A percentile compares a stretch with the other conserved stretches of the same genome.
Evolutionary conservation across 2,888 invertebrate species (phyloP).

Genomic region (Plagodis pulveraria): DNA sequence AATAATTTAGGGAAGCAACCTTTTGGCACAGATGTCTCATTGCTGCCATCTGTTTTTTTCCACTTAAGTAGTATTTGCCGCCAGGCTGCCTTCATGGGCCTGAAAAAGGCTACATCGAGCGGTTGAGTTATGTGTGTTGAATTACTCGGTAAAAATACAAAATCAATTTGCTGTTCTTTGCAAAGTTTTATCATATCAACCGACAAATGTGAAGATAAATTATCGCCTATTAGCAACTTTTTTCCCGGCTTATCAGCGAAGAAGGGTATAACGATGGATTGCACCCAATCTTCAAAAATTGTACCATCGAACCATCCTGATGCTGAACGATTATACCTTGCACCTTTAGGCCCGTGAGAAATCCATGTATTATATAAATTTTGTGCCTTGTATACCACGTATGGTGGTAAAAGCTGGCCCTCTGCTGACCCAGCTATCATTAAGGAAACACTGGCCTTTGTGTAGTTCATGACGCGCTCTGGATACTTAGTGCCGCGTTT

Average conservation of each 20-base stretch:
- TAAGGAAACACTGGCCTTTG: slow-evolving; percentile 39
- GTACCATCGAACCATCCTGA: too few species aligned
- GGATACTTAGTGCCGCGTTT: slow-evolving; percentile 28
- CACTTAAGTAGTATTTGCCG: not conserved
- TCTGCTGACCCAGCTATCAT: slow-evolving; percentile 56
- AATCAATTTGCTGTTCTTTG: slow-evolving; percentile 17
- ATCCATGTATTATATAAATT: slow-evolving; percentile 54
- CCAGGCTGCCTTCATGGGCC: slow-evolving; percentile 1
- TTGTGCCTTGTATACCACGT: slow-evolving; percentile 52
- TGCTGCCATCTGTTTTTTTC: slow-evolving; percentile 1
- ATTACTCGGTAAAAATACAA: slow-evolving; percentile 26
- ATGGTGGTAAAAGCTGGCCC: slow-evolving; percentile 53
- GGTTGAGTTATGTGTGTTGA: not conserved
- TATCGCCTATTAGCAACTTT: too few species aligned
- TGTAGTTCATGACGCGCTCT: slow-evolving; percentile 21
- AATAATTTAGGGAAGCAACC: slow-evolving; percentile 32
- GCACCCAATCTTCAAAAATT: too few species aligned
- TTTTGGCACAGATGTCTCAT: slow-evolving; percentile 19
- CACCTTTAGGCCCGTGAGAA: slow-evolving; percentile 36
- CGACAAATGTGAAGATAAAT: slow-evolving; percentile 36
- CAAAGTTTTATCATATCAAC: slow-evolving; percentile 26
- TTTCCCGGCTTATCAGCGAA: too few species aligned
- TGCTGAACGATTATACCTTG: slow-evolving; percentile 48
- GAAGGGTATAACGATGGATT: too few species aligned
- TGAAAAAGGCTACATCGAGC: slow-evolving; percentile 2